phyloP scores from a whole-genome alignment of 1,140 invertebrate genomes.

The Zophobas morio region DNA sequence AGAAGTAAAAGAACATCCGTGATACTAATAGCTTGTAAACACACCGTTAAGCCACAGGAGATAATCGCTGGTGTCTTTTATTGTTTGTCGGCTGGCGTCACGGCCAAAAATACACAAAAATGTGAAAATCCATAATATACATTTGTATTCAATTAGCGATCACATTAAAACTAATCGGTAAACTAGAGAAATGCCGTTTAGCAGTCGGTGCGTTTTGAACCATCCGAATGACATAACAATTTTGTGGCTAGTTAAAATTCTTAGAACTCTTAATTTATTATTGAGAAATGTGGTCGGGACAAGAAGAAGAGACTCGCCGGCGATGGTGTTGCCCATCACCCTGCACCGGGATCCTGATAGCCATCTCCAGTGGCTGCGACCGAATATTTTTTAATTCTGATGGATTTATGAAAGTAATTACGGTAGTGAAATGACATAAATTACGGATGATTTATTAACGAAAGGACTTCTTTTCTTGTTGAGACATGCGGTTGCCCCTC shows the following conservation, averaged over 20 bases:
- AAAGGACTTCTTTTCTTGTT: slow-evolving; percentile 33
- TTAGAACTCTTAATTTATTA: slow-evolving; percentile 46
- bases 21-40: slow-evolving; percentile 15
- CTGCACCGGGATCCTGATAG: slow-evolving; percentile 43
- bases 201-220: slow-evolving; percentile 29
- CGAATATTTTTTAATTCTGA: slow-evolving; percentile 50
- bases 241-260: slow-evolving; percentile 44
- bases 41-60: not conserved
- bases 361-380: slow-evolving; percentile 46
- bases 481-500: slow-evolving; percentile 35
- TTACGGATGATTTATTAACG: slow-evolving; percentile 50
- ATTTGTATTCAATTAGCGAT: slow-evolving; percentile 42
- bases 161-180: slow-evolving; percentile 40
- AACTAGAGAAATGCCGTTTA: not conserved
- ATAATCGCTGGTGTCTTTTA: not conserved
- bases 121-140: slow-evolving; percentile 35
- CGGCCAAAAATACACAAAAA: slow-evolving; percentile 32
- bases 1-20: not conserved
- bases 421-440: slow-evolving; percentile 53
- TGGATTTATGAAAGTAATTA: slow-evolving; percentile 57
- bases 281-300: slow-evolving; percentile 45
- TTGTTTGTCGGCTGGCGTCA: slow-evolving; percentile 1
- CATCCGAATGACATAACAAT: slow-evolving; percentile 40
- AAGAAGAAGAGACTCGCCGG: slow-evolving; percentile 37
- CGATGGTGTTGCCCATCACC: slow-evolving; percentile 24